These are phyloP conservation scores for Pinna nobilis DNA, from an alignment of 1,140 invertebrate genomes.

Conservation along the genomic window DNA sequence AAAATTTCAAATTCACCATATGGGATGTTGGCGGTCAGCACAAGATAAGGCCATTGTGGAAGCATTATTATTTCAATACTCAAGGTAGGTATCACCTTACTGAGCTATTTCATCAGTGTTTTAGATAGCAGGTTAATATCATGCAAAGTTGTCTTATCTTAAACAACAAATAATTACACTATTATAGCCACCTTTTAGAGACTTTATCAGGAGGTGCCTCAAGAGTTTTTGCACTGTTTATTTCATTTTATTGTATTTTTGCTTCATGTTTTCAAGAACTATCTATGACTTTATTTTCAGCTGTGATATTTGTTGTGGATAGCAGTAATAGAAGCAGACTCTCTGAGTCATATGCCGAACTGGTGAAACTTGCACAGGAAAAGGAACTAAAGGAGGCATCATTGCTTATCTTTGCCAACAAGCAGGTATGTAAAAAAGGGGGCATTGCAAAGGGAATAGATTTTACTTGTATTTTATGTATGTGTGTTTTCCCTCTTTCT, in stretches of 20 bases:
- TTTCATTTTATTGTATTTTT: not conserved
- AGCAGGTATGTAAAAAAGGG: conserved; percentile 88
- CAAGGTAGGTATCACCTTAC: conserved; percentile 78
- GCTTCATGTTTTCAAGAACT: not conserved
- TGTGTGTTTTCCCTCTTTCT: no score
- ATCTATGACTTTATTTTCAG: conserved; percentile 34
- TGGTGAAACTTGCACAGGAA: conserved; percentile 85
- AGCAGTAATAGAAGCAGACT: conserved; percentile 98
- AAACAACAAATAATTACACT: no score
- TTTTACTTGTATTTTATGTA: no score
- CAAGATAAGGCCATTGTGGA: conserved; percentile 86
- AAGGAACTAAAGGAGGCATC: conserved; percentile 98
- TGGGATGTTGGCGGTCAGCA: conserved; percentile 73
- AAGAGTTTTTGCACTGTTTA: no score
- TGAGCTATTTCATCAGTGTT: no score
- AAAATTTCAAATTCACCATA: conserved; percentile 70
- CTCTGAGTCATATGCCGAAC: conserved; percentile 94
- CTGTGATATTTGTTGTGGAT: conserved; percentile 98
- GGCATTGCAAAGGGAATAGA: no score
- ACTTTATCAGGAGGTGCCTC: no score
- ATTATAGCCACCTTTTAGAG: no score
- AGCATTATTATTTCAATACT: conserved; percentile 97
- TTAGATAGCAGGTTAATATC: no score
- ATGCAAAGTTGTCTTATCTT: no score
- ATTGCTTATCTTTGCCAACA: conserved; percentile 98